A percentile compares a stretch with the other conserved stretches of the same genome.
These are phyloP conservation scores for Engraulis encrasicolus DNA, from an alignment of 2,113 vertebrate genomes.

Conservation along the genomic window DNA sequence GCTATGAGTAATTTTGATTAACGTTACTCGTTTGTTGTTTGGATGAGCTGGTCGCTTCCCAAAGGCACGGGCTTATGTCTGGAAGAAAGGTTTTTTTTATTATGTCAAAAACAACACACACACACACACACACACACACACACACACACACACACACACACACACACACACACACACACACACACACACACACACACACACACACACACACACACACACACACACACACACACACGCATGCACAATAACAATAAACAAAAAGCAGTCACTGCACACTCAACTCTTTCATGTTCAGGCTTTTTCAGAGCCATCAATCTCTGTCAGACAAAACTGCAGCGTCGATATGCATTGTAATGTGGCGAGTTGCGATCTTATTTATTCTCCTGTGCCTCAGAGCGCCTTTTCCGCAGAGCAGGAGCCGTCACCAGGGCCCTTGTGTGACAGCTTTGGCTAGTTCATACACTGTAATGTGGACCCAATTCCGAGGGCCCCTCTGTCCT, in stretches of 20 bases:
- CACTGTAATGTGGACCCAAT: too few relatives aligned
- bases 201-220: background rate
- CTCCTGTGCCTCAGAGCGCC: background rate
- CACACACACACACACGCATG: too few relatives aligned
- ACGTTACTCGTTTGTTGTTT: background rate
- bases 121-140: background rate
- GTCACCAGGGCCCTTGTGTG: too few relatives aligned
- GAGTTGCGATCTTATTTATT: background rate
- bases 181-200: background rate
- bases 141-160: background rate
- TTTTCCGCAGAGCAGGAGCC: background rate
- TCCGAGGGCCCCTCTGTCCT: too few relatives aligned
- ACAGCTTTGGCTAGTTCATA: too few relatives aligned
- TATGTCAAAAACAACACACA: background rate
- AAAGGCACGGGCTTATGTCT: background rate
- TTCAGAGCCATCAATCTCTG: background rate
- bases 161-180: background rate
- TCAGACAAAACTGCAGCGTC: background rate
- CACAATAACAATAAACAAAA: slow-evolving; percentile 16
- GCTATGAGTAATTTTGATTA: background rate
- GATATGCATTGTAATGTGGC: background rate
- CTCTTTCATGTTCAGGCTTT: background rate
- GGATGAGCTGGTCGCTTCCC: background rate
- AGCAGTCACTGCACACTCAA: slow-evolving; percentile 48
- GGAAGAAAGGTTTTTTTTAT: background rate